Conservation (phyloP, 2,113 vertebrate genomes). For the Cardinalis cardinalis region DNA sequence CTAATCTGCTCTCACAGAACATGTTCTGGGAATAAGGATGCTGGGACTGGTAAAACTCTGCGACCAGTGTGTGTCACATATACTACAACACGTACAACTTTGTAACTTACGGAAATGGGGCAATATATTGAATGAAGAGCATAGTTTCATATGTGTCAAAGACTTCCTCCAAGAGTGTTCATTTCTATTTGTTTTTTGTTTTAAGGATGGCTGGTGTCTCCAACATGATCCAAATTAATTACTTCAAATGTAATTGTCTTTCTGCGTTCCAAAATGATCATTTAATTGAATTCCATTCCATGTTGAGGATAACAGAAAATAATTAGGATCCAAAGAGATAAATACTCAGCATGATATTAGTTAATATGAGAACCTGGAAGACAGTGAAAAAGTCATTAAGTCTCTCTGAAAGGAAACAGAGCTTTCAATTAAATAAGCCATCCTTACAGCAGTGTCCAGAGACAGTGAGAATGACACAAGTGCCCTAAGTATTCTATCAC, state of each 20-base stretch:
- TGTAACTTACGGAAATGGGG: slow-evolving; percentile 70
- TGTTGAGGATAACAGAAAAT: slow-evolving; percentile 68
- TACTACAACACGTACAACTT: slow-evolving; percentile 65
- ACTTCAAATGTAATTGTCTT: slow-evolving; percentile 52
- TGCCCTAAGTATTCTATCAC: background rate
- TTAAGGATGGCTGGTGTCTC: slow-evolving; percentile 60
- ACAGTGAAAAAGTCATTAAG: slow-evolving; percentile 70
- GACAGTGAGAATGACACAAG: background rate
- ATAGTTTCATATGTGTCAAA: slow-evolving; percentile 68
- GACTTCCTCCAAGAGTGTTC: slow-evolving; percentile 60
- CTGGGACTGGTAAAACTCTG: slow-evolving; percentile 42
- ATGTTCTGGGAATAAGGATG: background rate
- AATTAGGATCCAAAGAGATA: slow-evolving; percentile 71
- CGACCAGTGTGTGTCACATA: slow-evolving; percentile 57
- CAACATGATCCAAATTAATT: slow-evolving; percentile 64
- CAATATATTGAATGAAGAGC: slow-evolving; percentile 71
- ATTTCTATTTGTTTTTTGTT: slow-evolving; percentile 35
- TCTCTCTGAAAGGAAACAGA: slow-evolving; percentile 55
- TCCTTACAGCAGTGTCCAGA: slow-evolving; percentile 21
- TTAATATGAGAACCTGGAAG: slow-evolving; percentile 71
- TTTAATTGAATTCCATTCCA: slow-evolving; percentile 65
- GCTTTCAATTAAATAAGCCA: slow-evolving; percentile 56
- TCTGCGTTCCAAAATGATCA: slow-evolving; percentile 56
- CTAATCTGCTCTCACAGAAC: slow-evolving; percentile 19
- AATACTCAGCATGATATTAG: slow-evolving; percentile 70